Evolutionary conservation across 2,888 invertebrate genomes (phyloP).

Genomic region (Mimumesa dahlbomi): DNA sequence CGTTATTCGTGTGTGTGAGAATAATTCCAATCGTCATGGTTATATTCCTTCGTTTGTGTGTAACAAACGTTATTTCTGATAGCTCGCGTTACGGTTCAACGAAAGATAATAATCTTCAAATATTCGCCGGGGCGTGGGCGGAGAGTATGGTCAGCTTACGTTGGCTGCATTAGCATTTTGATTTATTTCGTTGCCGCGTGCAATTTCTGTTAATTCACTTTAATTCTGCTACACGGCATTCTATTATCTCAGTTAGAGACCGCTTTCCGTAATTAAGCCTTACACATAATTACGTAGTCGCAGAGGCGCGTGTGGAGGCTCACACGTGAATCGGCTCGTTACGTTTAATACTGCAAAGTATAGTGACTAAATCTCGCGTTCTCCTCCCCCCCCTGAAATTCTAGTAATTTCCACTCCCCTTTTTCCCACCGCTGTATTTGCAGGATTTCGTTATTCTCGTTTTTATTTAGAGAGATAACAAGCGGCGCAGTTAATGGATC

Average conservation of each 20-base stretch:
- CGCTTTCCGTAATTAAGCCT: constrained; percentile 50
- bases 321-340: constrained; percentile 41
- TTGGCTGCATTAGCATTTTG: constrained; percentile 21
- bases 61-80: background rate
- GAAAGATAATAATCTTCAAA: background rate
- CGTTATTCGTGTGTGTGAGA: no score
- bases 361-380: constrained; percentile 13
- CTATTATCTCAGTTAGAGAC: constrained; percentile 49
- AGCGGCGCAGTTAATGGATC: background rate
- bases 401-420: background rate
- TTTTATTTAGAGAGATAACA: no score
- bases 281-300: constrained; percentile 46
- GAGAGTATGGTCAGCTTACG: background rate
- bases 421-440: background rate
- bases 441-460: background rate
- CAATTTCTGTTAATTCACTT: constrained; percentile 39
- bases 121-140: background rate
- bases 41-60: no score
- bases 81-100: no score
- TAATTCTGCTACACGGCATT: constrained; percentile 44
- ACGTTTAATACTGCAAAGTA: constrained; percentile 31
- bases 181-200: constrained; percentile 28
- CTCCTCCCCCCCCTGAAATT: background rate
- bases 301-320: constrained; percentile 2
- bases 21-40: no score